Base-by-base conservation (phyloP, 2,888 invertebrate species). In the Notodonta dromedarius region DNA sequence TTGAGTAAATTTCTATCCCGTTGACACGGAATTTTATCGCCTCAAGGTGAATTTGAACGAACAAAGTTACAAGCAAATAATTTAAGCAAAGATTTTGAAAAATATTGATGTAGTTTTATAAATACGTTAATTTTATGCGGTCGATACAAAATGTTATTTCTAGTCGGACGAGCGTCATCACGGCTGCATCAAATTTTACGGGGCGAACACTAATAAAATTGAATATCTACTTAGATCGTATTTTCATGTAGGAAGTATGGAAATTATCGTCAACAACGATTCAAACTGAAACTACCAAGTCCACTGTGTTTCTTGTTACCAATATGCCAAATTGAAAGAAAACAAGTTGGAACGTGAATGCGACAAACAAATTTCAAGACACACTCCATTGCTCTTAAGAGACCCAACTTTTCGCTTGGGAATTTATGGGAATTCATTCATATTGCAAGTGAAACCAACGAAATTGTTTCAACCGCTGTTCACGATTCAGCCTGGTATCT, bases 321-420 rank as follows among this genome's bases (percentile, higher is more conserved):
- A n/a, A 13, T 5, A n/a, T 46, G 46, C 44, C 2, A 12, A 44
- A 12, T 44, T 44, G 44, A 4, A 39, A 39, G 6, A 39, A 42
- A 42, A 9, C 9, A 42, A 42, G 9, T 48, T n/a, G 48, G 14
- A 9, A 16, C 50, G 16, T 16, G 50, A 50, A 6, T 16, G 16
- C 16, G 50, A 50, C 50, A 50, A 50, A 50, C 50, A 16, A 50
- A 50, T 50, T 50, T 50, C 11, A 8, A 16, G 50, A 16, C 50
- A 50, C 50, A 16, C 7, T 16, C 14, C 50, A 16, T 50, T 50
- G 14, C 50, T n/a, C 11, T 50, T 16, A 9, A 50, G 16, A n/a
- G 8, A 11, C 5, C 52, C 32, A 52, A 52, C 52, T 52, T 52
- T 52, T 32, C 52, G 13, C 32, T 35, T 32, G 52, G 50, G 50